Percentiles rank a stretch among this genome's conserved stretches.
These are phyloP conservation scores for Heteromyza rotundicornis DNA, from an alignment of 2,888 invertebrate species.

Conservation along the genomic window DNA sequence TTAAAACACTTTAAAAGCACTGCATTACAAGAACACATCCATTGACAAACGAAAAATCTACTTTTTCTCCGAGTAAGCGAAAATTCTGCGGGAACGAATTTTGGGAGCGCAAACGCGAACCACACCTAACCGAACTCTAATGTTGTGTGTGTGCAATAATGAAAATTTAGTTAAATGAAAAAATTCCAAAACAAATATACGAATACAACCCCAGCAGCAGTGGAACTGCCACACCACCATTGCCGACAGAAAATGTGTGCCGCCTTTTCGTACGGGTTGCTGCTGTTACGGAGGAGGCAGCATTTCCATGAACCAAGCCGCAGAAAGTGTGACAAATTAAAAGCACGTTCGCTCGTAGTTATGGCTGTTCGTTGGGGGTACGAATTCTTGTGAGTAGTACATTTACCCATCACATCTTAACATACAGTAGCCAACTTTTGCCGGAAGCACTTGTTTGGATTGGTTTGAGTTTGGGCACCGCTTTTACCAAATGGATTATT, in stretches of 20 bases:
- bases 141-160: background rate
- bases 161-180: background rate
- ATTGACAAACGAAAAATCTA: background rate
- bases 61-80: too few species aligned
- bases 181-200: too few species aligned
- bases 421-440: background rate
- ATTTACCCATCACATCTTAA: too few species aligned
- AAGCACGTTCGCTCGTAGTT: too few species aligned
- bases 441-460: conserved; percentile 4
- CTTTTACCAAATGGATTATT: background rate
- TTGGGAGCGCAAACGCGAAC: background rate
- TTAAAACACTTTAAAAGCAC: too few species aligned
- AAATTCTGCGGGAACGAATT: background rate
- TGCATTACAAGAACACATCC: background rate
- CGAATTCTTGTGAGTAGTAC: too few species aligned
- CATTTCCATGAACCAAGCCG: too few species aligned
- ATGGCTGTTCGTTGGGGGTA: too few species aligned
- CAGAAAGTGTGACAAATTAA: background rate
- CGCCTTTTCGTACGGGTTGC: too few species aligned
- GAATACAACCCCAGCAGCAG: too few species aligned
- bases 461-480: background rate
- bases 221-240: background rate
- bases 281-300: too few species aligned
- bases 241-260: background rate
- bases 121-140: background rate